These are phyloP conservation scores for Uropetala carovei DNA, from an alignment of 2,888 invertebrate genomes.

Conservation along the genomic window DNA sequence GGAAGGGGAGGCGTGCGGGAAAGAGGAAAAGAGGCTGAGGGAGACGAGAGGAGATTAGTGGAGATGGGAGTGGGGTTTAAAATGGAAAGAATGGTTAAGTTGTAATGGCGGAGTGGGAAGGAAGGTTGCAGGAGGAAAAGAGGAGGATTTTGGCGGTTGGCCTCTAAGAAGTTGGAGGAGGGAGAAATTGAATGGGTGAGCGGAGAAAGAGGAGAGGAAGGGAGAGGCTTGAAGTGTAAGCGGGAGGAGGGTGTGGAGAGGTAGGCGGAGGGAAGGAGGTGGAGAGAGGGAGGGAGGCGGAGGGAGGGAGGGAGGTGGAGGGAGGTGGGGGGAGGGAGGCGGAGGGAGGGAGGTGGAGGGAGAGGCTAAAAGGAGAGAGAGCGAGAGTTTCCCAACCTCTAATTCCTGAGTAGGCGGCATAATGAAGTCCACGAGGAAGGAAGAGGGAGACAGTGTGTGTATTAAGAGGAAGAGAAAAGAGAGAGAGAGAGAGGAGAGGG, in stretches of 20 bases:
- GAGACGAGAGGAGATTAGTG: neutral
- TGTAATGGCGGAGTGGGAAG: neutral
- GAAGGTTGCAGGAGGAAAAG: neutral
- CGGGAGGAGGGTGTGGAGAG: neutral
- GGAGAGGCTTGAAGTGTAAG: too few relatives aligned
- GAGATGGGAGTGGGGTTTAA: conserved; percentile 14
- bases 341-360: neutral
- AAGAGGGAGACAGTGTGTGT: neutral
- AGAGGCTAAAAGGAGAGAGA: neutral
- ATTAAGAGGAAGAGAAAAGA: neutral
- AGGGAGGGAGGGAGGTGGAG: neutral
- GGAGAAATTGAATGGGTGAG: conserved; percentile 25
- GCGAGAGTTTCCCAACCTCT: neutral
- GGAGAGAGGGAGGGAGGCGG: neutral
- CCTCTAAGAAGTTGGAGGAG: neutral
- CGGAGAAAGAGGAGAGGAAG: neutral
- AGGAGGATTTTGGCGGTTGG: neutral
- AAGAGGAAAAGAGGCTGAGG: neutral
- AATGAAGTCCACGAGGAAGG: conserved; percentile 31
- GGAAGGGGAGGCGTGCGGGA: neutral
- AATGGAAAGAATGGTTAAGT: conserved; percentile 10
- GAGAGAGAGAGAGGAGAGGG: neutral
- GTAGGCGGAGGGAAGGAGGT: neutral
- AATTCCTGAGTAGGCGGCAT: neutral
- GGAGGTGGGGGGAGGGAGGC: neutral